A percentile compares a stretch with the other conserved stretches of the same genome.
Evolutionary conservation across 2,113 vertebrate species (phyloP).

Genomic region (Canis aureus): DNA sequence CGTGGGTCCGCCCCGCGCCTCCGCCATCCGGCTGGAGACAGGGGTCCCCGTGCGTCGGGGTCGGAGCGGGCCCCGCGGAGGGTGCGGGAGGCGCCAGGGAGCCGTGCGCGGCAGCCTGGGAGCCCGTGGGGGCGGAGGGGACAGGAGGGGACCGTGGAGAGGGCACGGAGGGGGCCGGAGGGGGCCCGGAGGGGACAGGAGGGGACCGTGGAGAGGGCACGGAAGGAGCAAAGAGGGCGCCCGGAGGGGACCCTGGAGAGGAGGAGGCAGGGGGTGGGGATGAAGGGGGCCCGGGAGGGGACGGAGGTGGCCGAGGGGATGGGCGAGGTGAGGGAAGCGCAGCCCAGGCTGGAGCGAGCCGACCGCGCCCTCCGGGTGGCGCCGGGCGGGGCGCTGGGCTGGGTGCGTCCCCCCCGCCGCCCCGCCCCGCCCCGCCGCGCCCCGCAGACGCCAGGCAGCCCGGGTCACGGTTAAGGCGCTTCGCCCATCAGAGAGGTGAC

Average conservation of each 20-base stretch:
- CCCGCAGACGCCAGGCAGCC: not conserved
- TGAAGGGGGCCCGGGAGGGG: not conserved
- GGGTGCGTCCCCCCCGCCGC: no score
- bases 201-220: not conserved
- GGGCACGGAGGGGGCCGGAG: not conserved
- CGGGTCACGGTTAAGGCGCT: not conserved
- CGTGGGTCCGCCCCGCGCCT: not conserved
- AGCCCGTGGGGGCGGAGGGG: not conserved
- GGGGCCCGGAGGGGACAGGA: not conserved
- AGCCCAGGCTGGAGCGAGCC: accelerated
- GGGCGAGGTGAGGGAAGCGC: not conserved
- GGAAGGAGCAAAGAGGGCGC: not conserved
- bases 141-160: not conserved
- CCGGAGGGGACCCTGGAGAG: not conserved
- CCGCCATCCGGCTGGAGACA: not conserved
- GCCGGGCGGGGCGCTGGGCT: not conserved
- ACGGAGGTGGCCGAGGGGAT: not conserved
- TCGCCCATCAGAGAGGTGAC: accelerated
- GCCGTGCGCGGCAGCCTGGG: not conserved
- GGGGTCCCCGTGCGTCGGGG: not conserved
- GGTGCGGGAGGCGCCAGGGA: not conserved
- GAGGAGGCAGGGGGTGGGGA: not conserved
- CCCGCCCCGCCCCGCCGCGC: no score
- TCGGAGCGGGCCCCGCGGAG: not conserved
- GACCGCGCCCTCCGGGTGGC: not conserved